These are phyloP conservation scores for Eupithecia subumbrata DNA, from an alignment of 2,888 invertebrate species.

Conservation along the genomic window DNA sequence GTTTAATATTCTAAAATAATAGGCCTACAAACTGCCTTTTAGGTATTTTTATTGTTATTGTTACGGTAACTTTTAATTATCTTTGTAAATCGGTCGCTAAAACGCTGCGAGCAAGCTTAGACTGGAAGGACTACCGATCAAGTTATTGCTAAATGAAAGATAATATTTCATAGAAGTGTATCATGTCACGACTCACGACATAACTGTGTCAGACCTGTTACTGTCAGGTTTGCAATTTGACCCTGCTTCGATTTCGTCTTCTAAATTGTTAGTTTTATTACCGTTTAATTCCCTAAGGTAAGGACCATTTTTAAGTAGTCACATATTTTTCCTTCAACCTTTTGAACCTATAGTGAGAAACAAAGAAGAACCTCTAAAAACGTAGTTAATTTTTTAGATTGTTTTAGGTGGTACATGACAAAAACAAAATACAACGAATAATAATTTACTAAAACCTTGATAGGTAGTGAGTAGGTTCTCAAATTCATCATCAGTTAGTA, in stretches of 20 bases:
- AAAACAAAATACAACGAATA: not conserved
- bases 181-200: slow-evolving; percentile 13
- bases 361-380: no score
- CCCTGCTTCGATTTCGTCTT: slow-evolving; percentile 20
- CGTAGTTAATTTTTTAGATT: no score
- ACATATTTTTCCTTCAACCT: not conserved
- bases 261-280: not conserved
- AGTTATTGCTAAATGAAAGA: slow-evolving; percentile 39
- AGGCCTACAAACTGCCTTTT: no score
- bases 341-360: no score
- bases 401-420: not conserved
- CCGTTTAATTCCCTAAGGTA: not conserved
- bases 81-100: not conserved
- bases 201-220: slow-evolving; percentile 19
- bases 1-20: not conserved
- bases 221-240: slow-evolving; percentile 12
- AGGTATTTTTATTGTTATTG: no score
- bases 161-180: slow-evolving; percentile 35
- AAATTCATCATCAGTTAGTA: not conserved
- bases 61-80: not conserved
- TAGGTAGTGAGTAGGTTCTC: no score
- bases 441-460: not conserved
- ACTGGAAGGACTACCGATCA: not conserved
- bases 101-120: not conserved
- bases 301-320: not conserved